Conservation (phyloP, 2,797 vertebrate species). For the Gobio occitaniae region DNA sequence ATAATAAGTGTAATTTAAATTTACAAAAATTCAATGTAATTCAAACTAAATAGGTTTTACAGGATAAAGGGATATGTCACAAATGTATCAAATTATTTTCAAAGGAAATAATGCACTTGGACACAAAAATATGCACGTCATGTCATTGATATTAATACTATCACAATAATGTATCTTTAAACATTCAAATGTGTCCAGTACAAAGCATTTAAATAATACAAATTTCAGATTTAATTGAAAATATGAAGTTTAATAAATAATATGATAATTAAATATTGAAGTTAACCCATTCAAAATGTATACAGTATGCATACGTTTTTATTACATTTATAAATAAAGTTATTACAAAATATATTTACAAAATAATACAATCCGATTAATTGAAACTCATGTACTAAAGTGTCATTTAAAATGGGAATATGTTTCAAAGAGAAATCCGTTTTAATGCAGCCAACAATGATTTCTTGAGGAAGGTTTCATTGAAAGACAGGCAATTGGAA, state of each 20-base stretch:
- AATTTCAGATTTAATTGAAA: neutral
- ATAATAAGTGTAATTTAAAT: too few relatives aligned
- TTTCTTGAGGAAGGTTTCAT: conserved; percentile 86
- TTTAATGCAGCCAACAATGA: conserved; percentile 86
- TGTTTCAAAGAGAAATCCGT: conserved; percentile 66
- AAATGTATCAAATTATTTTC: too few relatives aligned
- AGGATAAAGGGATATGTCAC: too few relatives aligned
- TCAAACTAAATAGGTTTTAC: too few relatives aligned
- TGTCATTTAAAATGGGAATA: conserved; percentile 1
- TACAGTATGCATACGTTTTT: neutral
- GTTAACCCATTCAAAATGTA: neutral
- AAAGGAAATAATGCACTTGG: too few relatives aligned
- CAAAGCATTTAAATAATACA: neutral
- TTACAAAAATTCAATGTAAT: too few relatives aligned
- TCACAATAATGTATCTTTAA: neutral
- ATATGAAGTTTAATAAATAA: neutral
- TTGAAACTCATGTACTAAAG: neutral
- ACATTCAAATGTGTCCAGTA: neutral
- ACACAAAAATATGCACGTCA: too few relatives aligned
- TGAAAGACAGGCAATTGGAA: conserved; percentile 75
- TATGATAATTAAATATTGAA: neutral
- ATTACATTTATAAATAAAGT: neutral
- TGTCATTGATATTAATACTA: neutral
- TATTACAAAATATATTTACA: neutral
- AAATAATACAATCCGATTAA: conserved; percentile 7